Conservation (phyloP, 2,888 invertebrate genomes). For the Patella caerulea region DNA sequence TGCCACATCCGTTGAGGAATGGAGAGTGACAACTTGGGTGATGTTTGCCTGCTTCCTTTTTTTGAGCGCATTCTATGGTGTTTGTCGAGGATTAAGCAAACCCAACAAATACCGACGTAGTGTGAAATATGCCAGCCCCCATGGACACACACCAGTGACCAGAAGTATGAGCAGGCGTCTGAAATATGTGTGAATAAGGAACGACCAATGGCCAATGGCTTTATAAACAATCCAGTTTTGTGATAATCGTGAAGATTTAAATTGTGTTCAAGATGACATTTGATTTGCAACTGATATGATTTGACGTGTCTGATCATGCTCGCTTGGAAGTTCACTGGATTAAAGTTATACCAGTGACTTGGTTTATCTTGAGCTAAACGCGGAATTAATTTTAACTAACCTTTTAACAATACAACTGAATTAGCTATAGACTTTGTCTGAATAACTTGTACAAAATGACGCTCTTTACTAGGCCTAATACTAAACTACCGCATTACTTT, state of each 20-base stretch:
- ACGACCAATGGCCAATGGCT: not conserved
- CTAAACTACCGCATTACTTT: no score
- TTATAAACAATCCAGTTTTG: not conserved
- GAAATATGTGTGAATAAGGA: conserved; percentile 6
- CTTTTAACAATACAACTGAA: no score
- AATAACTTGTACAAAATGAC: no score
- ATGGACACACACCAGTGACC: conserved; percentile 13
- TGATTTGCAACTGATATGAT: conserved; percentile 11
- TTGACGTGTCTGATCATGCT: conserved; percentile 8
- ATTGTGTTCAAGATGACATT: conserved; percentile 9
- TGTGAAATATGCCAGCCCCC: not conserved
- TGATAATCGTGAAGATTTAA: not conserved
- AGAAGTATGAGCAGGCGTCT: conserved; percentile 17
- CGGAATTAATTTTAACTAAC: no score
- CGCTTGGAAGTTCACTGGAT: not conserved
- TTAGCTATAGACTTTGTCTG: no score
- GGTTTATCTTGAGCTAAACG: no score
- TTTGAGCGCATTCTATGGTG: conserved; percentile 8
- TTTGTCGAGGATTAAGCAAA: not conserved
- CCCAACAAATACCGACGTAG: not conserved
- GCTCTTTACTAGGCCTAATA: no score
- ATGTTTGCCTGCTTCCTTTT: conserved; percentile 10
- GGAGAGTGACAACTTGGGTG: conserved; percentile 7
- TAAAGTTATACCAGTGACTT: no score
- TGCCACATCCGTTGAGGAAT: not conserved